Base-by-base conservation (phyloP, 2,888 invertebrate species). In the Orchestes rusci region DNA sequence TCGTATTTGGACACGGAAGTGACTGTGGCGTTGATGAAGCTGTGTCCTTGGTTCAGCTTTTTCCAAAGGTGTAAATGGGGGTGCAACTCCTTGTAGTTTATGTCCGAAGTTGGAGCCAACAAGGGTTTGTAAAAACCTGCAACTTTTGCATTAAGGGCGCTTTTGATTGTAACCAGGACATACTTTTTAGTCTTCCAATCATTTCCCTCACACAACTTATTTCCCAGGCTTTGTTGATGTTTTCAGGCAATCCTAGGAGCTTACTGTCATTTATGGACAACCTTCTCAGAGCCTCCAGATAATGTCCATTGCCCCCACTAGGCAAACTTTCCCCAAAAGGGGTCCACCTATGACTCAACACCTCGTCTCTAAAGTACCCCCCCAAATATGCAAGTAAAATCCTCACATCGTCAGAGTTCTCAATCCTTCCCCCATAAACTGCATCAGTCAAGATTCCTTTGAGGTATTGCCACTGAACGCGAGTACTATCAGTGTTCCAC, bases 171-270 rank as follows among this genome's bases (percentile, higher is more conserved):
- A n/a, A n/a, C n/a, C n/a, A n/a, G n/a, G n/a, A n/a, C n/a, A 37
- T 39, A 59, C 56, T 57, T 56, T 60, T 62, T n/a, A 61, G 34
- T 41, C 57, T 49, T 7, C 44, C 35, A 32, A 60, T 56, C 31
- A 63, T 49, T 33, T 54, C 53, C 10, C 48, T 17, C 4, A 58
- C 57, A 3, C 49, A 56, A 41, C 59, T 57, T 29, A 54, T 77
- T 65, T 93, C 90, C 77, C 88, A 86, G 5, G 89, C 84, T 39
- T 83, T 72, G 52, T 89, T 82, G 46, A 93, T 88, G 64, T 94
- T 95, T 39, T 82, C 82, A 0, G 95, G 88, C 35, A 95, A 70
- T 2, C 90, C 89, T 59, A 93, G 84, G n/a, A n/a, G n/a, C n/a
- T n/a, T n/a, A n/a, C n/a, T n/a, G n/a, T n/a, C n/a, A n/a, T n/a